Percentiles rank a stretch among this genome's conserved stretches.
These are phyloP conservation scores for Parus major DNA, from an alignment of 2,113 vertebrate species.

Conservation along the genomic window DNA sequence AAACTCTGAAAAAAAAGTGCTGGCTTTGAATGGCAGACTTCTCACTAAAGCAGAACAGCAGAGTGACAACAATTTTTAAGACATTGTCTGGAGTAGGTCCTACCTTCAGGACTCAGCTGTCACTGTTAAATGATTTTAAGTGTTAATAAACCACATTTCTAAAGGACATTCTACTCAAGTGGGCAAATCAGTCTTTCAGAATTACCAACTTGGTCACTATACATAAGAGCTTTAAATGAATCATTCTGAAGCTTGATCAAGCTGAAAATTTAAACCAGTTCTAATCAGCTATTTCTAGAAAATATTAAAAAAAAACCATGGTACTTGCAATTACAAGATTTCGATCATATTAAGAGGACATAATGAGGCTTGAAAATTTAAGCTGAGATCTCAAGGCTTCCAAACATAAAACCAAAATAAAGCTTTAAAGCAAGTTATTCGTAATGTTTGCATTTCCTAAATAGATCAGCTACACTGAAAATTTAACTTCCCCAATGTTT, in stretches of 20 bases:
- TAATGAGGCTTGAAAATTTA: background rate
- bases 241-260: background rate
- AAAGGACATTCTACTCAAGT: background rate
- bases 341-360: background rate
- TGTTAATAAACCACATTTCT: background rate
- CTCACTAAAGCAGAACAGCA: background rate
- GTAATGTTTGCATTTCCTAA: background rate
- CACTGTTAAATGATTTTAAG: background rate
- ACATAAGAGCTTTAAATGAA: background rate
- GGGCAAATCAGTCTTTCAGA: background rate
- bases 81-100: background rate
- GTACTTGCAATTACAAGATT: background rate
- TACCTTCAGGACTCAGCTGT: background rate
- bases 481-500: background rate
- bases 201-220: background rate
- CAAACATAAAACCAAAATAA: background rate
- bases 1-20: background rate
- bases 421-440: background rate
- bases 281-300: background rate
- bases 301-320: background rate
- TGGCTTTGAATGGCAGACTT: background rate
- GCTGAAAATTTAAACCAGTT: background rate
- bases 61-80: fast-evolving
- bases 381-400: background rate
- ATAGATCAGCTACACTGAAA: background rate